Percentiles rank a stretch among this genome's conserved stretches.
Evolutionary conservation across 2,797 vertebrate species (phyloP).

Genomic region (Adrianichthys oophorus): DNA sequence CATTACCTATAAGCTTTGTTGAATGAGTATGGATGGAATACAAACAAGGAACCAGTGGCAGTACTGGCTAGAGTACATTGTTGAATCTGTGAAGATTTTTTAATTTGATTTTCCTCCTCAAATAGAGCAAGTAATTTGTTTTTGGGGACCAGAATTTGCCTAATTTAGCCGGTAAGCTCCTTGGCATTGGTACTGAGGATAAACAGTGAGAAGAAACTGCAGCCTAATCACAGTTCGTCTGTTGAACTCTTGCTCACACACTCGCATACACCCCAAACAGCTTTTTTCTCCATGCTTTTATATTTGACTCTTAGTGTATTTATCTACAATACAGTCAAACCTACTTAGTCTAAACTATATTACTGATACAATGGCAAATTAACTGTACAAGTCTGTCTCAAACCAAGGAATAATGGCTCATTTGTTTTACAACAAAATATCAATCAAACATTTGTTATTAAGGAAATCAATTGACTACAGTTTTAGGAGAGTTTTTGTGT

Average conservation of each 20-base stretch:
- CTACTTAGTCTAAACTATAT: too few relatives aligned
- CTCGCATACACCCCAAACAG: slow-evolving; percentile 3
- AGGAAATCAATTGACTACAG: too few relatives aligned
- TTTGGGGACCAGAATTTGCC: slow-evolving; percentile 74
- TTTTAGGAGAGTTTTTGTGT: too few relatives aligned
- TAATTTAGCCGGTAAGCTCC: slow-evolving; percentile 75
- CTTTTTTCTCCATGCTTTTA: slow-evolving; percentile 4
- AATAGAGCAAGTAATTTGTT: slow-evolving; percentile 81
- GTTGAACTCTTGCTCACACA: slow-evolving; percentile 36
- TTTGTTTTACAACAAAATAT: too few relatives aligned
- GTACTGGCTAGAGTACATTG: slow-evolving; percentile 52
- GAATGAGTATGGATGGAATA: slow-evolving; percentile 44
- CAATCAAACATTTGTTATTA: too few relatives aligned
- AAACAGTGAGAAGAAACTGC: slow-evolving; percentile 68
- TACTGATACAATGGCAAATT: slow-evolving; percentile 29
- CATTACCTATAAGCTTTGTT: slow-evolving; percentile 21
- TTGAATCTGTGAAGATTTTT: slow-evolving; percentile 66
- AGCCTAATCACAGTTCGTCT: slow-evolving; percentile 59
- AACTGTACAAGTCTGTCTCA: slow-evolving; percentile 42
- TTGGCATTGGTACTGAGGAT: slow-evolving; percentile 71
- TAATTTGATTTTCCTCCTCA: slow-evolving; percentile 77
- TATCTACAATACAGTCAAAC: slow-evolving; percentile 40
- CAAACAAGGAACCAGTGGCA: slow-evolving; percentile 52
- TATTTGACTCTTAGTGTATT: slow-evolving; percentile 31
- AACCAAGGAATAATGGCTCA: too few relatives aligned